These are phyloP conservation scores for Ephestia elutella DNA, from an alignment of 1,140 invertebrate species.

Conservation along the genomic window DNA sequence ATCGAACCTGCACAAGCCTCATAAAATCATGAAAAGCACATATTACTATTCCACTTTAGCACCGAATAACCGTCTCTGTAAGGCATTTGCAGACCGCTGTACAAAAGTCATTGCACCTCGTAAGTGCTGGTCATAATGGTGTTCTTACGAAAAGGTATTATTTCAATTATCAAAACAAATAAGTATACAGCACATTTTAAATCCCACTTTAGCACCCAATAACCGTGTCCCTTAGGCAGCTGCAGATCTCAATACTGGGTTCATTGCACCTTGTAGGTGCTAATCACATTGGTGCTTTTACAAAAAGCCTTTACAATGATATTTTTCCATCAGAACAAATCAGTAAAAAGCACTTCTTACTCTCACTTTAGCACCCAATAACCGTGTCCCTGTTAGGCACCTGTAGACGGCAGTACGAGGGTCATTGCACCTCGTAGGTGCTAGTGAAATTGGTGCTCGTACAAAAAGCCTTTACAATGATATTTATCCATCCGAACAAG, in stretches of 20 bases:
- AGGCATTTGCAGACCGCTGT: not conserved
- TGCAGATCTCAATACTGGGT: not conserved
- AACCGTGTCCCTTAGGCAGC: not conserved
- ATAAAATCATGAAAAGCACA: conserved; percentile 7
- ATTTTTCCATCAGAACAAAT: too few species aligned
- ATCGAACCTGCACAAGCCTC: too few species aligned
- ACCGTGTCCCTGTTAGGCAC: too few species aligned
- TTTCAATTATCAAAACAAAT: too few species aligned
- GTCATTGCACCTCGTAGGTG: conserved; percentile 59
- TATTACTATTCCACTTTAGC: not conserved
- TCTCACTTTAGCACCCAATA: not conserved
- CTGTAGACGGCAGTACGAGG: not conserved
- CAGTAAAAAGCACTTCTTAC: conserved; percentile 4
- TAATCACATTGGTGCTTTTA: conserved; percentile 68
- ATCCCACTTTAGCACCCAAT: not conserved
- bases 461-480: not conserved
- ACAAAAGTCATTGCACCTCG: conserved; percentile 46
- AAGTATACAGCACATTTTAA: conserved; percentile 4
- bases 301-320: not conserved
- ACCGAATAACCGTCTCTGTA: not conserved
- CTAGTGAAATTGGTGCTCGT: conserved; percentile 72
- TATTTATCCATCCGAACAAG: too few species aligned
- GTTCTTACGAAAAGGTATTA: too few species aligned
- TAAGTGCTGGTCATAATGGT: conserved; percentile 64
- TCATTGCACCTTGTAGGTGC: conserved; percentile 62